These are phyloP conservation scores for Burhinus bistriatus DNA, from an alignment of 2,113 vertebrate genomes.

Conservation along the genomic window DNA sequence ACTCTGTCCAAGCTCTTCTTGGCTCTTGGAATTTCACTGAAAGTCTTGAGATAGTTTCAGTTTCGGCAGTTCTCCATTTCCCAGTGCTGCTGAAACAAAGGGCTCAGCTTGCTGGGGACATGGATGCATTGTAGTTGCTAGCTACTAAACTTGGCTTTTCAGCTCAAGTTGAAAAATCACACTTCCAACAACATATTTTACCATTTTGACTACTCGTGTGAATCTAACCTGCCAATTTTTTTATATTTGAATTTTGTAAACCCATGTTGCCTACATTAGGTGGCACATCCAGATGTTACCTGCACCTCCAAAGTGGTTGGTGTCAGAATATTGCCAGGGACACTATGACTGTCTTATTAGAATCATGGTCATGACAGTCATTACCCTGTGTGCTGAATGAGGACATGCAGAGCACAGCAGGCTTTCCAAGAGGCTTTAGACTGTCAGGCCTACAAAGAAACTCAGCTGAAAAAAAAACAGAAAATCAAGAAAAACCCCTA, in stretches of 20 bases:
- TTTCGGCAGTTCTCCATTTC: not conserved
- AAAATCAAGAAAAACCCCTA: not conserved
- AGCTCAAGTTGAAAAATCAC: not conserved
- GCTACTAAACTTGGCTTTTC: not conserved
- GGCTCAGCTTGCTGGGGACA: rapidly evolving
- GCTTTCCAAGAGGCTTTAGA: not conserved
- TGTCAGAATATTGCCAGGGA: not conserved
- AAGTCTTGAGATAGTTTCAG: not conserved
- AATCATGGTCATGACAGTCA: not conserved
- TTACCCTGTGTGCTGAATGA: not conserved
- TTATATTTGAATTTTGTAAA: not conserved
- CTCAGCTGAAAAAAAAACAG: not conserved
- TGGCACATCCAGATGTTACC: not conserved
- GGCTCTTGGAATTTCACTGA: not conserved
- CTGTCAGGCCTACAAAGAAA: not conserved
- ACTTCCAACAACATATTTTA: not conserved
- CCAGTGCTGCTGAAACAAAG: not conserved
- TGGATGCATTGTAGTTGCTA: not conserved
- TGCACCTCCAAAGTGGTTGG: not conserved
- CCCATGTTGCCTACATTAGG: not conserved
- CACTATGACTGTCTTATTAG: not conserved
- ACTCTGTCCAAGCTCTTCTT: not conserved
- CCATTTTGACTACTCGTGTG: not conserved
- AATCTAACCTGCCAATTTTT: not conserved
- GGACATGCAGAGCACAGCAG: not conserved